Evolutionary conservation across 2,888 invertebrate species (phyloP), one percentile per base, ranked within the genome.

Genomic region (Dyspetes luteomarginatus): DNA sequence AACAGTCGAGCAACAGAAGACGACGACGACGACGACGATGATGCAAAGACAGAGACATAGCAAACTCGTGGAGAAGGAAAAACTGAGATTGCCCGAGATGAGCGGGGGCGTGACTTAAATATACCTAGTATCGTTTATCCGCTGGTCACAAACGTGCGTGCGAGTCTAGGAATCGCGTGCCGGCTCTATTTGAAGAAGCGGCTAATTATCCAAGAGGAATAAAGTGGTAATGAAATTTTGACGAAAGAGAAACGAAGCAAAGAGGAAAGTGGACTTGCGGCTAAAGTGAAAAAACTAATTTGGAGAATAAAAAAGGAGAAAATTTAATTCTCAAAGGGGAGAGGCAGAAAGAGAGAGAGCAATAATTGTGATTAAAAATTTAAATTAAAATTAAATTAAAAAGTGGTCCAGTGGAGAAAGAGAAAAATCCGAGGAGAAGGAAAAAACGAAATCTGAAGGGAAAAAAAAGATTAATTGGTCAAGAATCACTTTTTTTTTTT

Each of bases 121-220:
- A 68, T 55, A 68, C 52, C 67, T 68, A 67, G 55, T 68, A 36
- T 52, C 67, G 41, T 67, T 67, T 55, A 36, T 67, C 22, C 55
- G 36, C 36, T 30, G 50, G 28, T 68, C 55, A 55, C 52, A 55
- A 41, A 55, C 55, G 41, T 55, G 17, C 9, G 4, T n/a, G 41
- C 68, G 36, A 36, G 24, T 55, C 36, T 55, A 43, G 30, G 19
- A 68, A 55, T n/a, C 15, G 28, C 22, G 15, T 15, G 55, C 12
- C 55, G 36, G 36, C 28, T 56, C 4, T 28, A 24, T 9, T n/a
- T 9, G 7, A n/a, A 26, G 9, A 58, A 24, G 1, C 17, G 58
- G 58, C 17, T n/a, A 17, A 58, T 28, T 9, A 48, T 1, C 45
- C 4, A 7, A 1, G 7, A 15, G 5, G 1, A 28, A n/a, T 26